Evolutionary conservation across 2,113 vertebrate genomes (phyloP), one percentile per base, ranked within the genome.

Genomic region (Corydoras sp.): DNA sequence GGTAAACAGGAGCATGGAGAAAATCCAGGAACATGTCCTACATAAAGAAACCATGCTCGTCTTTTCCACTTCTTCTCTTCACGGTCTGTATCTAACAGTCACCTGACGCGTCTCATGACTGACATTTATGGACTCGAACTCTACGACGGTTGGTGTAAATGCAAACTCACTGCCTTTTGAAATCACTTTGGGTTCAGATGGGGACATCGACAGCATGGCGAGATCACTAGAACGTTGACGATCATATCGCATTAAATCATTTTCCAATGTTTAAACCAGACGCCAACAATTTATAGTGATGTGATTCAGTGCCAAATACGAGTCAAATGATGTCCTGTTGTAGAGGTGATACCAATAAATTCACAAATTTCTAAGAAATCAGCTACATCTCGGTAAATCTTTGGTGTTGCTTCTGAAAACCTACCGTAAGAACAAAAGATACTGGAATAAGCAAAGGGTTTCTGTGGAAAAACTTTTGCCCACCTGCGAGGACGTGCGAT

Each of bases 291-390:
- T 63, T 56, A 66, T 66, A 63, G 70, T 73, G 69, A 75, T 71
- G 71, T 77, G 76, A 67, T 67, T 30, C 60, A 78, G 79, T 81
- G 78, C 75, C 78, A 80, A 80, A 76, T 73, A 72, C 48, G n/a
- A 59, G 48, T 65, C 70, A 18, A 62, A 69, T 79, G 56, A 76
- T 75, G 74, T 78, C 50, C 72, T 67, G 30, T 73, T 65, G 73
- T 73, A 73, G 61, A 80, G 55, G 64, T 80, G 69, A 75, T 77
- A 73, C 76, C 71, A 82, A 81, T 81, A 82, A 82, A 84, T 77
- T 77, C 69, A 77, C 71, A 73, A 76, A 59, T 76, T 80, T 79
- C 73, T 76, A 71, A 65, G 62, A 51, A 74, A 66, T 54, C 9
- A 5, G 60, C 14, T n/a, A 12, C 9, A 13, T 50, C 48, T 65